phyloP scores from a whole-genome alignment of 2,797 vertebrate genomes.

The Acanthiza pusilla region DNA sequence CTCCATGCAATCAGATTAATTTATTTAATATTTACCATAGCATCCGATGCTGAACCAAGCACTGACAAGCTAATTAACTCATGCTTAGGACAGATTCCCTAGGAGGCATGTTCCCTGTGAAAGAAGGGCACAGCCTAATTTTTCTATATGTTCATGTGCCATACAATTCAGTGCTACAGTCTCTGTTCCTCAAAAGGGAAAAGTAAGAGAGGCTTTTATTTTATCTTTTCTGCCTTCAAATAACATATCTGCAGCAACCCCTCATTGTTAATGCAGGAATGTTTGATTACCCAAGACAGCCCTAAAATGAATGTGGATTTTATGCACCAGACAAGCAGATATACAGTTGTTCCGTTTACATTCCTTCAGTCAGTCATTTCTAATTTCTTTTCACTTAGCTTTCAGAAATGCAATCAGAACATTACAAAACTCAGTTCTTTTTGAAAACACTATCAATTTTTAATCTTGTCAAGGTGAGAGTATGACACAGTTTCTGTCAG shows the following conservation, averaged over 20 bases:
- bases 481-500: conserved; percentile 7
- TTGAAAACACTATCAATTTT: conserved; percentile 44
- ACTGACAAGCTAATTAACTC: not conserved
- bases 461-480: conserved; percentile 34
- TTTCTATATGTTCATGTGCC: not conserved
- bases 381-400: not conserved
- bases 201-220: not conserved
- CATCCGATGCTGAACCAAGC: not conserved
- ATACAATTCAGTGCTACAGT: not conserved
- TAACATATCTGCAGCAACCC: not conserved
- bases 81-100: not conserved
- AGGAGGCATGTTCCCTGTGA: not conserved
- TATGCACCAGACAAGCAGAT: not conserved
- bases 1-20: not conserved
- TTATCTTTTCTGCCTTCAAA: not conserved
- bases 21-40: not conserved
- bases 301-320: not conserved
- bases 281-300: conserved; percentile 19
- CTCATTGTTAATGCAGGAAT: not conserved
- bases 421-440: not conserved
- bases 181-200: not conserved
- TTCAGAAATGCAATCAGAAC: conserved; percentile 29
- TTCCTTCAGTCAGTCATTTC: conserved; percentile 5
- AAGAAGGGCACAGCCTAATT: not conserved
- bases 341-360: not conserved